Base-by-base conservation (phyloP, 2,113 vertebrate genomes). In the Colius striatus region DNA sequence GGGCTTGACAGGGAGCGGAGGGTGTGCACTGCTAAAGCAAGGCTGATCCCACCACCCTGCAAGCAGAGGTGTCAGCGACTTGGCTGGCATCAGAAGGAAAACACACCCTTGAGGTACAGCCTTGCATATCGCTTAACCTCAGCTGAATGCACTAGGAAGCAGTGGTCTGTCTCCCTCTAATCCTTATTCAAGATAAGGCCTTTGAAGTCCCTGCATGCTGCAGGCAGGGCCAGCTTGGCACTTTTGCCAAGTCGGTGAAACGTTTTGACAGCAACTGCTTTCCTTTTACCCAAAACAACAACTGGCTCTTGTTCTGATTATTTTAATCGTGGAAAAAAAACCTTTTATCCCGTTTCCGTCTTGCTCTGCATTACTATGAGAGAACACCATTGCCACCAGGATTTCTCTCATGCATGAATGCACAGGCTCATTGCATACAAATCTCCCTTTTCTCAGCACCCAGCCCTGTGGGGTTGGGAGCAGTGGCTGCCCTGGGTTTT, bases 201-300 rank as follows among this genome's bases (percentile, higher is more conserved):
- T 97, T 90, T 91, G 85, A 96, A 95, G 92, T 91, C 75, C 66
- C 9, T 54, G n/a, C 45, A 27, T 11, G 36, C 54, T 94, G 91
- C 78, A 95, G 81, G 77, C 80, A 82, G 58, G 78, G 87, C 66
- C 78, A 80, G 67, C 55, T 32, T 85, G 94, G 63, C 84, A 58
- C 58, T 92, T 95, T 87, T 95, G 91, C 84, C 91, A 92, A 94
- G 71, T 87, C 3, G 55, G 92, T 94, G 92, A 97, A 95, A 94
- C 51, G 4, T 95, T 96, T 91, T 97, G 82, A 94, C 82, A 91
- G 91, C 74, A 62, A 48, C 71, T 79, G 71, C 67, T 92, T 92
- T 95, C 84, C 93, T 95, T 73, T 92, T 84, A 51, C 81, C 70
- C 81, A 62, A 79, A 95, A 94, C 82, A 95, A 92, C 89, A 87